Base-by-base conservation (phyloP, 2,797 vertebrate genomes). In the Catostomus latipinnis region DNA sequence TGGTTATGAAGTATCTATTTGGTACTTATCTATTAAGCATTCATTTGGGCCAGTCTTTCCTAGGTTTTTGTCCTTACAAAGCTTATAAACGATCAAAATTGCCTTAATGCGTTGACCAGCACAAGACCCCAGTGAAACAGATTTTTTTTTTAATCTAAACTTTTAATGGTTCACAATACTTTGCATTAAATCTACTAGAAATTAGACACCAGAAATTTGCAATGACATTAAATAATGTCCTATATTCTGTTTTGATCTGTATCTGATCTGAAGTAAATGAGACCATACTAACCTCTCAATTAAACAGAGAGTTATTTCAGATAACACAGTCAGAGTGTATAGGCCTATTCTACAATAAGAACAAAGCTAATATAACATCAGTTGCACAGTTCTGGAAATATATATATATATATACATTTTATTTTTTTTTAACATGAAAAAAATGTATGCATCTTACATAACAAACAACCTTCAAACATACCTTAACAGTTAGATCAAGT, bases 321-420 rank as follows among this genome's bases (percentile, higher is more conserved):
- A 34, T 34, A 34, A 34, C 34, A 34, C 34, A 34, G 10, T 12
- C 11, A 43, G 22, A 10, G 11, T 57, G 6, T 6, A 58, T 16
- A 8, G 22, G 22, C 0, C 6, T 63, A 63, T 60, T 60, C 60
- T 62, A 63, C 34, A 63, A 43, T 62, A 34, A 45, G 45, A 6
- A 34, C 34, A 63, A 63, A 45, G 61, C 7, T 63, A 12, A 34
- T 62, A 45, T 12, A 63, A 63, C 6, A 63, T 63, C 61, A 63
- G 61, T 34, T 65, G 62, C 46, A 46, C 62, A 46, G 43, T 65
- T 65, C 43, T 65, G 43, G 43, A 65, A 65, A 52, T 34, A 34
- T 34, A 34, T 34, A 34, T 34, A 34, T 34, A 34, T 34, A 34
- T 34, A 34, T 22, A 22, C 1, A 22, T 22, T 22, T 1, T 22